These are phyloP conservation scores for Prunella strophiata DNA, from an alignment of 2,797 vertebrate genomes.

Conservation along the genomic window DNA sequence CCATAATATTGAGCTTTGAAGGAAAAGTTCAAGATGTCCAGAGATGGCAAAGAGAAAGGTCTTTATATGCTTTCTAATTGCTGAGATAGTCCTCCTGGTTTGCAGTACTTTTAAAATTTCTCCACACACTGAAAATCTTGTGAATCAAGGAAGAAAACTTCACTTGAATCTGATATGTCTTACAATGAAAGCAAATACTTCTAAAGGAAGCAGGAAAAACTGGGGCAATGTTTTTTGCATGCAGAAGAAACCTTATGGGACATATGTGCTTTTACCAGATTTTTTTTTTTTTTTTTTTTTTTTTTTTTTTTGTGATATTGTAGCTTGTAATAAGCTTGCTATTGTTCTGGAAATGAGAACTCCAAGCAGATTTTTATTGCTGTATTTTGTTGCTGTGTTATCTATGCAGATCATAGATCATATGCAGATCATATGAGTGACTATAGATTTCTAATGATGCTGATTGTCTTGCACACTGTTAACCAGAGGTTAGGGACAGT, in stretches of 20 bases:
- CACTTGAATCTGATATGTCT: neutral
- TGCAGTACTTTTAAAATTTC: neutral
- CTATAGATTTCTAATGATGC: neutral
- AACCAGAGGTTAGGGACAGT: neutral
- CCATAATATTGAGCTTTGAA: neutral
- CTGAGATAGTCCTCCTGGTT: neutral
- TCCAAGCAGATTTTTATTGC: neutral
- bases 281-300: neutral
- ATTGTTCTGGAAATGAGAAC: neutral
- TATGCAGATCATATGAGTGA: neutral
- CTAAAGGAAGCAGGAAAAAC: neutral
- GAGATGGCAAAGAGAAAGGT: neutral
- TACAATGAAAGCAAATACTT: neutral
- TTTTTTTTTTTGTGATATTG: neutral
- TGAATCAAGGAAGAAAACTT: neutral
- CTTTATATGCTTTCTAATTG: neutral
- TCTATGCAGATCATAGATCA: neutral
- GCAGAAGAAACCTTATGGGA: fast-evolving
- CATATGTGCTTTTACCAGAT: neutral
- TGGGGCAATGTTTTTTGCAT: neutral
- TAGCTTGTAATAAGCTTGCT: neutral
- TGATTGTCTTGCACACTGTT: neutral
- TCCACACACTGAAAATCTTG: neutral
- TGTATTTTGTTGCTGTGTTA: neutral
- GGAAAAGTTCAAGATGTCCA: neutral